Evolutionary conservation across 2,888 invertebrate species (phyloP), one percentile per base, ranked within the genome.

Genomic region (Macropis europaea): DNA sequence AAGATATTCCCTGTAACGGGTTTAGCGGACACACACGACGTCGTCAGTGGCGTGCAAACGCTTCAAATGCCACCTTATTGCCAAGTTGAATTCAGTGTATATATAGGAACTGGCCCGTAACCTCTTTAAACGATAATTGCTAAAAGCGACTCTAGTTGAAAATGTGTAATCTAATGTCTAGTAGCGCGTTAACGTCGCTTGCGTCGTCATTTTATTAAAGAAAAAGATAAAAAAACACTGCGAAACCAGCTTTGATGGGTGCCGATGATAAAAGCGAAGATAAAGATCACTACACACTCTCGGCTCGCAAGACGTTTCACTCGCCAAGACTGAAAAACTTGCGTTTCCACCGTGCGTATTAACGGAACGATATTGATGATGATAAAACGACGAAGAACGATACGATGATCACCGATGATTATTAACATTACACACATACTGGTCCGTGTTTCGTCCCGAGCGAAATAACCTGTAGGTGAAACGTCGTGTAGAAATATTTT

Each of bases 101-200:
- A 67, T 69, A 68, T 64, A 67, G 82, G 81, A 84, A 86, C 76
- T 76, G 81, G 75, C 70, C 72, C 79, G 77, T 66, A 78, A 60
- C 53, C 68, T 76, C 72, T 74, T 77, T 72, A 78, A 79, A 64
- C 42, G 66, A 74, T 71, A 66, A 81, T 72, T 72, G 76, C 72
- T 73, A 74, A 53, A 59, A 53, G 47, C 28, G 30, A 38, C 52
- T 80, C 56, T 73, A 76, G 69, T 70, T 77, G 59, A 77, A 67
- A 67, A 80, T 80, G 79, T 77, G 73, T 78, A 77, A 78, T 77
- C 75, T 75, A 72, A 64, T 75, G 69, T 78, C 79, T 82, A 84
- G 82, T 85, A 84, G 83, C 76, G 76, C 79, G 76, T 82, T 82
- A 73, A 81, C 78, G 79, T 81, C 79, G 84, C 82, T 83, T 85